phyloP scores from a whole-genome alignment of 1,140 invertebrate species.

The Bacillus rossius region DNA sequence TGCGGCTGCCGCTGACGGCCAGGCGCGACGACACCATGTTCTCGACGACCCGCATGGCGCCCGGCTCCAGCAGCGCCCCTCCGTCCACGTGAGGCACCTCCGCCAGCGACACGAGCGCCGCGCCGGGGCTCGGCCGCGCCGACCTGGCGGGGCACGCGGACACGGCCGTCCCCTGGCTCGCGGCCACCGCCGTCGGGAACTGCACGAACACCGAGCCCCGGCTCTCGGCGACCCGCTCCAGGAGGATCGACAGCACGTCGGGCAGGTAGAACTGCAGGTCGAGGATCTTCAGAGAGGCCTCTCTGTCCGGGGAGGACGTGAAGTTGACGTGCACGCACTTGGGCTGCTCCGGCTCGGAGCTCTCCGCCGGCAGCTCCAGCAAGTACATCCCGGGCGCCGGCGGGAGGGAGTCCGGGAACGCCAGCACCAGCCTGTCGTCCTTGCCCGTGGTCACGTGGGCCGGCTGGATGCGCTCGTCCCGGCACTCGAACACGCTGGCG shows the following conservation, averaged over 20 bases:
- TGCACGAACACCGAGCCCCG: slow-evolving; percentile 58
- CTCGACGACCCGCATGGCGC: slow-evolving; percentile 51
- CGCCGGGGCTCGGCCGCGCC: too few relatives aligned
- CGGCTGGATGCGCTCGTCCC: not conserved
- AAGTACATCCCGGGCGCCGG: slow-evolving; percentile 40
- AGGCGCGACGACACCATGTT: slow-evolving; percentile 65
- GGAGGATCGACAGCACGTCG: slow-evolving; percentile 67
- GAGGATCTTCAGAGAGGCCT: slow-evolving; percentile 38
- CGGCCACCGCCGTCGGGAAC: slow-evolving; percentile 40
- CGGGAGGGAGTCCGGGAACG: slow-evolving; percentile 1
- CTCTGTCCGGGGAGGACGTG: not conserved
- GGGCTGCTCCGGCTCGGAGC: not conserved
- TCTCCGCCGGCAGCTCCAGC: slow-evolving; percentile 30
- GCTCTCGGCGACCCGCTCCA: slow-evolving; percentile 50
- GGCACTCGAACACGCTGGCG: not conserved
- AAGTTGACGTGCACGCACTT: slow-evolving; percentile 29
- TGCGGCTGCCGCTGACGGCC: slow-evolving; percentile 80
- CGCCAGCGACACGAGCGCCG: not conserved
- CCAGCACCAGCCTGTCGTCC: slow-evolving; percentile 4
- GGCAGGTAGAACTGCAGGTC: slow-evolving; percentile 80
- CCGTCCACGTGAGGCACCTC: slow-evolving; percentile 4
- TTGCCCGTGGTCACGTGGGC: not conserved
- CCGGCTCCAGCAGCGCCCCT: slow-evolving; percentile 24
- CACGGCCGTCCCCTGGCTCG: not conserved
- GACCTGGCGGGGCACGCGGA: too few relatives aligned